Evolutionary conservation across 2,888 invertebrate genomes (phyloP).

Genomic region (Drosophila sordidula): DNA sequence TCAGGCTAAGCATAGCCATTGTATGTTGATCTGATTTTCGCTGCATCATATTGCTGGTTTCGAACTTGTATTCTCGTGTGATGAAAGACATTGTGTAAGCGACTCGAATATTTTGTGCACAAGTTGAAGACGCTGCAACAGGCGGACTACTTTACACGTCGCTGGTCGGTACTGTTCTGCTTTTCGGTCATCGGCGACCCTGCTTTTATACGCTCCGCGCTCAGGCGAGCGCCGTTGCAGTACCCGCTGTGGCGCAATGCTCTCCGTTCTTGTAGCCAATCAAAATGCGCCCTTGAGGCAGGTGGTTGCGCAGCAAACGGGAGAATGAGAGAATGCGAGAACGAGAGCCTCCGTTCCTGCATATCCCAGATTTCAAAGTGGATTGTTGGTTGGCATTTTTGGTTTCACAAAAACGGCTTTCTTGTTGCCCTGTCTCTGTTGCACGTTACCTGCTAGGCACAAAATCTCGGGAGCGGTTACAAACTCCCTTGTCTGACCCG

Average conservation of each 20-base stretch:
- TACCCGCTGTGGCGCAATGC: constrained; percentile 17
- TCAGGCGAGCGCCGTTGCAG: constrained; percentile 23
- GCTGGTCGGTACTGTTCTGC: constrained; percentile 70
- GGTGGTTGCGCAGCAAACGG: constrained; percentile 60
- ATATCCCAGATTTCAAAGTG: constrained; percentile 48
- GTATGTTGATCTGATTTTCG: constrained; percentile 82
- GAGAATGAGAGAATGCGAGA: constrained; percentile 11
- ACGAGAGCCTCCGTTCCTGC: constrained; percentile 5
- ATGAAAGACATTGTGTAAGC: constrained; percentile 77
- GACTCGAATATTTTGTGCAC: constrained; percentile 15
- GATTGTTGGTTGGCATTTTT: constrained; percentile 42
- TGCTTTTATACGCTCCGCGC: constrained; percentile 68
- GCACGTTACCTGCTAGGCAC: constrained; percentile 63
- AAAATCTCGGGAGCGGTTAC: constrained; percentile 40
- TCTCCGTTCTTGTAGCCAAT: constrained; percentile 58
- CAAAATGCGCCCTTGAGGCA: constrained; percentile 55
- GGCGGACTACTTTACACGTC: constrained; percentile 43
- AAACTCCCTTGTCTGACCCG: constrained; percentile 41
- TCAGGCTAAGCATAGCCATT: constrained; percentile 80
- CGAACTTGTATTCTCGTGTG: constrained; percentile 84
- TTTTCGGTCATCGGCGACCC: constrained; percentile 30
- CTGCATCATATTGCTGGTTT: constrained; percentile 70
- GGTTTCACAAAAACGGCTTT: constrained; percentile 34
- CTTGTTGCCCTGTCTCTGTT: constrained; percentile 36
- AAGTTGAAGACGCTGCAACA: constrained; percentile 20